A percentile compares a stretch with the other conserved stretches of the same genome.
phyloP scores from a whole-genome alignment of 2,888 invertebrate species.

The Noctua comes region DNA sequence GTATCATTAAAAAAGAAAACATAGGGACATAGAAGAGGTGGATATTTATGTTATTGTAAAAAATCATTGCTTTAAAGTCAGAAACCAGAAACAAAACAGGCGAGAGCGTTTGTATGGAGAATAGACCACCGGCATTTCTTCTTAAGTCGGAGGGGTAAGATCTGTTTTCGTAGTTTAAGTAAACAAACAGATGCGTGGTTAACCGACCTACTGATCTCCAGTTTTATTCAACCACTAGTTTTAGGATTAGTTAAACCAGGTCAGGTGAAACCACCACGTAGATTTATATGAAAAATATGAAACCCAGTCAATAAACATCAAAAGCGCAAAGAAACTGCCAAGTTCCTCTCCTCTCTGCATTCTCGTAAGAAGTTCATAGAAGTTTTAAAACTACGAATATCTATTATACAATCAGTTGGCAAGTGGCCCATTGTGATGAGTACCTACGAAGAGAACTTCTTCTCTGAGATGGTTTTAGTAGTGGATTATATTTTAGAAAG shows the following conservation, averaged over 20 bases:
- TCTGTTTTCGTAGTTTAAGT: background rate
- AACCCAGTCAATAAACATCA: constrained; percentile 25
- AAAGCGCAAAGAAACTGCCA: constrained; percentile 41
- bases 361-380: constrained; percentile 43
- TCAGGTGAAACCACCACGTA: background rate
- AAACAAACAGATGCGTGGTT: background rate
- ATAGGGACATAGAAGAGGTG: too few relatives aligned
- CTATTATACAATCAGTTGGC: constrained; percentile 39
- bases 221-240: background rate
- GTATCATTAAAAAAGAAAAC: too few relatives aligned
- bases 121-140: too few relatives aligned
- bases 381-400: constrained; percentile 42
- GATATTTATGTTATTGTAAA: too few relatives aligned
- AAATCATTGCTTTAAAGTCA: too few relatives aligned
- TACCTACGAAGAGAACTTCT: background rate
- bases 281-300: constrained; percentile 15
- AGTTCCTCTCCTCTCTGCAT: constrained; percentile 24
- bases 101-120: too few relatives aligned
- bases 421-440: constrained; percentile 23
- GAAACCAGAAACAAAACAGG: too few relatives aligned
- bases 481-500: background rate
- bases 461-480: background rate
- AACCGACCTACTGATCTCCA: background rate
- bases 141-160: background rate
- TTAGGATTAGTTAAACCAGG: background rate